These are phyloP conservation scores for Amblyopsis rosae DNA, from an alignment of 2,113 vertebrate species.

Conservation along the genomic window DNA sequence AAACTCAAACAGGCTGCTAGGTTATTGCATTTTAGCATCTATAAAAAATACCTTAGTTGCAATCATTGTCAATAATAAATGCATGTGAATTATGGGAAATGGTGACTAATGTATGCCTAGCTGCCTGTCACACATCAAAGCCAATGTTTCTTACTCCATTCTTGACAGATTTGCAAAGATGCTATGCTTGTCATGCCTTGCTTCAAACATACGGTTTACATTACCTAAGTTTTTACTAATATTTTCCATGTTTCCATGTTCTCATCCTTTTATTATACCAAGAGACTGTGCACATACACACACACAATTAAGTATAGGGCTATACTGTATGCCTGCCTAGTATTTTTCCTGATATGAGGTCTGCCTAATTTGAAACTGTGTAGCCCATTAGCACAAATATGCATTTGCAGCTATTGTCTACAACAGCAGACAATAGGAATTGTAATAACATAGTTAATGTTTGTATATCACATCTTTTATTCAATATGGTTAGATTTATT, in stretches of 20 bases:
- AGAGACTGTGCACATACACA: constrained; percentile 2
- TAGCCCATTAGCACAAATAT: too few relatives aligned
- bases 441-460: too few relatives aligned
- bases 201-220: constrained; percentile 45
- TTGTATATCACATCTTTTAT: too few relatives aligned
- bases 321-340: too few relatives aligned
- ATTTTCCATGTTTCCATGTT: constrained; percentile 41
- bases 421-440: too few relatives aligned
- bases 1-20: not conserved
- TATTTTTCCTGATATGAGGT: too few relatives aligned
- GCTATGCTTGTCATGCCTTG: constrained; percentile 28
- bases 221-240: constrained; percentile 29
- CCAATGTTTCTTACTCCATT: constrained; percentile 43
- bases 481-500: too few relatives aligned
- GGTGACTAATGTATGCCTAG: constrained; percentile 2
- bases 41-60: not conserved
- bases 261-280: constrained; percentile 17
- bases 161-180: constrained; percentile 22
- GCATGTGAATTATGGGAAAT: constrained; percentile 32
- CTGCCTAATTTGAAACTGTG: too few relatives aligned
- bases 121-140: constrained; percentile 26
- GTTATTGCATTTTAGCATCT: constrained; percentile 5
- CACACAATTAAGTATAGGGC: constrained; percentile 2
- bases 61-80: not conserved
- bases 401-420: too few relatives aligned